Percentiles rank a stretch among this genome's conserved stretches.
Evolutionary conservation across 2,888 invertebrate genomes (phyloP).

Genomic region (Carcina quercana): DNA sequence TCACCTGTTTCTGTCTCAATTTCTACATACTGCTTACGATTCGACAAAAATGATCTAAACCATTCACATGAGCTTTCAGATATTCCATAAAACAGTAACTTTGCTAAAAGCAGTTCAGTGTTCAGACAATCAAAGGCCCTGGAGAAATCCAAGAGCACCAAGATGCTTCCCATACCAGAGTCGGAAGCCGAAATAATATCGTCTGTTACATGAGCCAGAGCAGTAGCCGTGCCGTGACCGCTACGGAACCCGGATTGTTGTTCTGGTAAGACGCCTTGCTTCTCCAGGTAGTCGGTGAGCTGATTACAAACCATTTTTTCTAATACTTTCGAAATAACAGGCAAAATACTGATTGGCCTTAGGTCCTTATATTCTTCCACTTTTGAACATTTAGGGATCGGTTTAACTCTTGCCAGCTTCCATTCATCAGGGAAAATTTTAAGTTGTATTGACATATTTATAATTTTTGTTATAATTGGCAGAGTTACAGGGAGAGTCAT

Average conservation of each 20-base stretch:
- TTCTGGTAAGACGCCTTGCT: conserved; percentile 3
- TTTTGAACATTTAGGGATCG: conserved; percentile 1
- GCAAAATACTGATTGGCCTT: conserved; percentile 9
- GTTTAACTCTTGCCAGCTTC: neutral
- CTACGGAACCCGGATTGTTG: conserved; percentile 11
- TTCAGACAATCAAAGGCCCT: too few species aligned
- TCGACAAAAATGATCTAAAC: too few species aligned
- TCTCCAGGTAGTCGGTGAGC: conserved; percentile 3
- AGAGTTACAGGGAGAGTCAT: neutral
- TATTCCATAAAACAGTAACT: too few species aligned
- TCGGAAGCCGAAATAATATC: conserved; percentile 5
- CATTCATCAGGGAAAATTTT: neutral
- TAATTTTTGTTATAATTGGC: neutral
- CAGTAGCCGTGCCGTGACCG: conserved; percentile 6
- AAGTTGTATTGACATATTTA: neutral
- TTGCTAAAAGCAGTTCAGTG: too few species aligned
- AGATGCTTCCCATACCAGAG: conserved; percentile 1
- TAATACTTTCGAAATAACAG: conserved; percentile 10
- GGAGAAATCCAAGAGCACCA: conserved; percentile 5
- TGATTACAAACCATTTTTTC: conserved; percentile 11
- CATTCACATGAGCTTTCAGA: too few species aligned
- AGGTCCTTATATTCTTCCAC: neutral
- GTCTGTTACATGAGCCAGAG: conserved; percentile 7
- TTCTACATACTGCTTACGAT: too few species aligned
- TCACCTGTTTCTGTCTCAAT: too few species aligned